Conservation (phyloP, 1,140 invertebrate species). For the Brachionus rubens region DNA sequence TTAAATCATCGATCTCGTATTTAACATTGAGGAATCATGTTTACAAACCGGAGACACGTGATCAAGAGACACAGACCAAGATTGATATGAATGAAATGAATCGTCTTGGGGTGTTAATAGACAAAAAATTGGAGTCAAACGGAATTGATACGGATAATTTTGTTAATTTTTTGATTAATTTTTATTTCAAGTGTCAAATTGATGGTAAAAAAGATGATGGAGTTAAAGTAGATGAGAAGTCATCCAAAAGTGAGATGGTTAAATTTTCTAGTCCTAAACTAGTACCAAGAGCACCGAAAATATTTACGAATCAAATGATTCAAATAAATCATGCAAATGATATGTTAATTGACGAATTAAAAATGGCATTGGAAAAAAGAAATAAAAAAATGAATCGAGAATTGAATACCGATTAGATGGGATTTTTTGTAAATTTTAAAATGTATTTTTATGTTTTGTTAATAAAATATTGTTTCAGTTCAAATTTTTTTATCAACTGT, state of each 20-base stretch:
- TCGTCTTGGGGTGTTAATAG: neutral
- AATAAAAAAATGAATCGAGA: neutral
- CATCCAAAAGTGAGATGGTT: neutral
- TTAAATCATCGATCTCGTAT: neutral
- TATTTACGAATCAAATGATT: neutral
- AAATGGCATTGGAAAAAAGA: neutral
- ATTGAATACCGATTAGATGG: neutral
- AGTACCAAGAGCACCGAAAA: neutral
- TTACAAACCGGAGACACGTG: neutral
- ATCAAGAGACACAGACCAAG: neutral
- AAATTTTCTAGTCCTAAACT: no score
- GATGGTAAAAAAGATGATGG: neutral
- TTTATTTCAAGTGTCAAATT: constrained; percentile 7
- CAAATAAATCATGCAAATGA: neutral
- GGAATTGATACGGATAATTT: neutral
- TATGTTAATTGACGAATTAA: neutral
- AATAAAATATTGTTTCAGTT: no score
- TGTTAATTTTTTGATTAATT: constrained; percentile 23
- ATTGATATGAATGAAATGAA: constrained; percentile 25
- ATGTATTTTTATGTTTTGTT: no score
- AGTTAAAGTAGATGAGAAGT: neutral
- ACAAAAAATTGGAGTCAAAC: neutral
- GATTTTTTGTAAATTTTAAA: neutral
- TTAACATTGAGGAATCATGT: neutral
- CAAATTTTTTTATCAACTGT: no score